Percentiles rank a stretch among this genome's conserved stretches.
Conservation (phyloP, 2,113 vertebrate genomes). For the Syngnathus typhle region DNA sequence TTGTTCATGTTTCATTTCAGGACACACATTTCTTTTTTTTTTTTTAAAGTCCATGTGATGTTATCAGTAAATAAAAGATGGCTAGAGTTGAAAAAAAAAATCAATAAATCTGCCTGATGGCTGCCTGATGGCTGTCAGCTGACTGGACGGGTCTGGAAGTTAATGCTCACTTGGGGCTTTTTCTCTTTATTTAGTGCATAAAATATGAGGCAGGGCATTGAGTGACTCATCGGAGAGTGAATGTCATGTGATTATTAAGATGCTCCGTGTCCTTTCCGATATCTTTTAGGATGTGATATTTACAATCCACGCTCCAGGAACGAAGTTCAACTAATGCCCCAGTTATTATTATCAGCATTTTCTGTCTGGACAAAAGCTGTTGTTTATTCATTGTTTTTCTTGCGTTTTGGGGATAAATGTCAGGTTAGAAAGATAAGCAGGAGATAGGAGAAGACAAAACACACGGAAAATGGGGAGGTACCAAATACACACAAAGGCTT, state of each 20-base stretch:
- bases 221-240: slow-evolving; percentile 51
- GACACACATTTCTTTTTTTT: neutral
- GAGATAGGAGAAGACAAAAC: slow-evolving; percentile 2
- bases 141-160: neutral
- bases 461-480: slow-evolving; percentile 15
- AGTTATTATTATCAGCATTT: slow-evolving; percentile 34
- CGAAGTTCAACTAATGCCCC: slow-evolving; percentile 49
- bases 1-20: neutral
- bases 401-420: slow-evolving; percentile 42
- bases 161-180: neutral
- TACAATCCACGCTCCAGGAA: slow-evolving; percentile 51
- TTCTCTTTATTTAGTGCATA: slow-evolving; percentile 34
- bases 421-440: slow-evolving; percentile 48
- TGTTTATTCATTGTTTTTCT: neutral
- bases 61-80: neutral
- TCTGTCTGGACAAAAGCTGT: neutral
- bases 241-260: slow-evolving; percentile 36
- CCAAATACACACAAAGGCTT: slow-evolving; percentile 36
- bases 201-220: slow-evolving; percentile 37
- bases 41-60: neutral
- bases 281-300: slow-evolving; percentile 51
- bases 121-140: neutral
- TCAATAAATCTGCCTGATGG: neutral
- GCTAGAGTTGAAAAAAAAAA: neutral
- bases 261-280: slow-evolving; percentile 43